Evolutionary conservation across 2,797 vertebrate species (phyloP).

Genomic region (Lophius americanus): DNA sequence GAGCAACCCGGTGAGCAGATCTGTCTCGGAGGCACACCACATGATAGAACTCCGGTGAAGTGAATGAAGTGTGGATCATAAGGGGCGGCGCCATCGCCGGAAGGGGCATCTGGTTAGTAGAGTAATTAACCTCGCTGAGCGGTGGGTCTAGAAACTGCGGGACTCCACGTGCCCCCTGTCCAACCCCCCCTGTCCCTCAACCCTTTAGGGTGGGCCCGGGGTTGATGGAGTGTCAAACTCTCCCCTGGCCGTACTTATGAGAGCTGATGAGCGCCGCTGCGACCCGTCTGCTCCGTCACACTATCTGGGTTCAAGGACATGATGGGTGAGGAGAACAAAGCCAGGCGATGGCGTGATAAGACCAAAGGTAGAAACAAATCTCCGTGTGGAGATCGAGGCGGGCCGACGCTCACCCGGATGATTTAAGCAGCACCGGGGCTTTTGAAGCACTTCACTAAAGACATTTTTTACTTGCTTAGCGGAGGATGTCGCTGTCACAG

Average conservation of each 20-base stretch:
- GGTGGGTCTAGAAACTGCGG: conserved; percentile 63
- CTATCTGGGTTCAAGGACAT: conserved; percentile 24
- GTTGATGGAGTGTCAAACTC: conserved; percentile 64
- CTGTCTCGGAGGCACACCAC: conserved; percentile 49
- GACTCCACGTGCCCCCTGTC: conserved; percentile 52
- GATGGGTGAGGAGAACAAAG: conserved; percentile 40
- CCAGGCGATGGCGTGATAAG: conserved; percentile 25
- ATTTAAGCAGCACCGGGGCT: conserved; percentile 16
- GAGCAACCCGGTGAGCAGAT: conserved; percentile 41
- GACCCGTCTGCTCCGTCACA: conserved; percentile 43
- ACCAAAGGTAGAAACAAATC: neutral
- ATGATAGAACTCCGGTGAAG: conserved; percentile 65
- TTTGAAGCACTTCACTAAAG: neutral
- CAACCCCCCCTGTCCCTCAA: conserved; percentile 48
- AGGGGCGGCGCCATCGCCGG: conserved; percentile 55
- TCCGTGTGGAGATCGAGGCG: too few relatives aligned
- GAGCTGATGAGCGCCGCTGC: conserved; percentile 40
- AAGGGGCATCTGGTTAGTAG: conserved; percentile 57
- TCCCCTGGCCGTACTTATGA: conserved; percentile 67
- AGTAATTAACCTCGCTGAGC: conserved; percentile 75
- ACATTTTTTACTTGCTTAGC: conserved; percentile 25
- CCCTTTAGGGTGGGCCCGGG: conserved; percentile 52
- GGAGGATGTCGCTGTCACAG: conserved; percentile 52
- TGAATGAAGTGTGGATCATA: conserved; percentile 51
- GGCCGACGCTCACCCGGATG: conserved; percentile 39